phyloP scores from a whole-genome alignment of 2,113 vertebrate genomes.

The Pitta sordida region DNA sequence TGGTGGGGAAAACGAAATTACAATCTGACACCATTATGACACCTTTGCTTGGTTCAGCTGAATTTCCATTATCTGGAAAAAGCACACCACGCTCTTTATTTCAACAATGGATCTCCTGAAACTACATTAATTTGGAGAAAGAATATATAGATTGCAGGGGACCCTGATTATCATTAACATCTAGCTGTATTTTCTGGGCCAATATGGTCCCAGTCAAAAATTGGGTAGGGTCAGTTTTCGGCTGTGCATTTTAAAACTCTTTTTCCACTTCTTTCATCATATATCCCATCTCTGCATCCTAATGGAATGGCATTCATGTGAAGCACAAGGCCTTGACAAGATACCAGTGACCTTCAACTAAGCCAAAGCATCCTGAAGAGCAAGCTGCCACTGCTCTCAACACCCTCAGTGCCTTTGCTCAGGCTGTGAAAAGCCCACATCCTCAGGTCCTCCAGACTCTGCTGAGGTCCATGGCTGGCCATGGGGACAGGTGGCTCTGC shows the following conservation, averaged over 20 bases:
- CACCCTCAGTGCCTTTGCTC: fast-evolving
- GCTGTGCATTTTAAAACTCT: not conserved
- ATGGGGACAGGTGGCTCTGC: not conserved
- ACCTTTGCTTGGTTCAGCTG: not conserved
- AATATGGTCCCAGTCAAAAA: not conserved
- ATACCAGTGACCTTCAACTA: not conserved
- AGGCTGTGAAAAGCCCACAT: fast-evolving
- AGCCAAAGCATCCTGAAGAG: not conserved
- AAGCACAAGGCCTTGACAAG: no score
- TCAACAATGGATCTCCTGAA: not conserved
- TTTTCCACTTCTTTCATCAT: not conserved
- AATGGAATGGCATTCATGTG: fast-evolving
- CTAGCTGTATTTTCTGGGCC: not conserved
- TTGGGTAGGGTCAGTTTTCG: not conserved
- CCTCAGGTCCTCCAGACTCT: fast-evolving
- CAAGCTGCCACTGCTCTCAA: fast-evolving
- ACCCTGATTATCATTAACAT: not conserved
- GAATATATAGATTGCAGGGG: not conserved
- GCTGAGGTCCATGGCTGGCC: not conserved
- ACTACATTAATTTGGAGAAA: not conserved
- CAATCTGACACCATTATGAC: not conserved
- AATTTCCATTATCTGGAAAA: not conserved
- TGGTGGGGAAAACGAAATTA: not conserved
- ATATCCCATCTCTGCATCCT: not conserved
- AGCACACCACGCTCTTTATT: not conserved